These are phyloP conservation scores for Caenorhabditis drosophilae DNA, from an alignment of 2,888 invertebrate species.

Conservation along the genomic window DNA sequence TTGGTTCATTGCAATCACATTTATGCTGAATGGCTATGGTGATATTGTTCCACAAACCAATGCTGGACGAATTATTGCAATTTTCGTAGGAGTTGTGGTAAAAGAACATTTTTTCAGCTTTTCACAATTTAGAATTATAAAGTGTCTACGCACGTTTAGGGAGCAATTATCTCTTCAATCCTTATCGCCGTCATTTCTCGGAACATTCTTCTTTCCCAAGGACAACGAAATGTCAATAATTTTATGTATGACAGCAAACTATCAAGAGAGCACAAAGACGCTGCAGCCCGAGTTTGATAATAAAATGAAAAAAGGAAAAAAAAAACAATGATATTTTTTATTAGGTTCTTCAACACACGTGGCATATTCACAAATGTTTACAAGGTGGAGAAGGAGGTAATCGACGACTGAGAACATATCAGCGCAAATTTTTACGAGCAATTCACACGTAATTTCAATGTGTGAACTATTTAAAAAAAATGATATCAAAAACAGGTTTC, in stretches of 20 bases:
- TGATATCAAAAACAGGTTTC: slow-evolving; percentile 50
- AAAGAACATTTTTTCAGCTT: slow-evolving; percentile 66
- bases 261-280: slow-evolving; percentile 98
- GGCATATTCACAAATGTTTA: slow-evolving; percentile 93
- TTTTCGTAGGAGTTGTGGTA: slow-evolving; percentile 99
- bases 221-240: slow-evolving; percentile 98
- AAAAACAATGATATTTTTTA: too few species aligned
- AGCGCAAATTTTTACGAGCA: slow-evolving; percentile 64
- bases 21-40: slow-evolving; percentile 99
- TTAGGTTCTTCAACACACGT: slow-evolving; percentile 93
- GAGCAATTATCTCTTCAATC: slow-evolving; percentile 97
- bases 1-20: slow-evolving; percentile 77
- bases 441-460: slow-evolving; percentile 56
- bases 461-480: background rate
- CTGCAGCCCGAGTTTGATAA: slow-evolving; percentile 96
- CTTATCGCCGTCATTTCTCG: slow-evolving; percentile 98
- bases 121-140: background rate
- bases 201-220: slow-evolving; percentile 96
- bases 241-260: slow-evolving; percentile 99
- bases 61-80: slow-evolving; percentile 98
- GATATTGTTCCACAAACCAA: slow-evolving; percentile 98
- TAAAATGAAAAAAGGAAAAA: too few species aligned
- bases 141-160: too few species aligned
- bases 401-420: slow-evolving; percentile 55
- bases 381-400: slow-evolving; percentile 56